Evolutionary conservation across 2,797 vertebrate genomes (phyloP).

Genomic region (Aselliscus stoliczkanus): DNA sequence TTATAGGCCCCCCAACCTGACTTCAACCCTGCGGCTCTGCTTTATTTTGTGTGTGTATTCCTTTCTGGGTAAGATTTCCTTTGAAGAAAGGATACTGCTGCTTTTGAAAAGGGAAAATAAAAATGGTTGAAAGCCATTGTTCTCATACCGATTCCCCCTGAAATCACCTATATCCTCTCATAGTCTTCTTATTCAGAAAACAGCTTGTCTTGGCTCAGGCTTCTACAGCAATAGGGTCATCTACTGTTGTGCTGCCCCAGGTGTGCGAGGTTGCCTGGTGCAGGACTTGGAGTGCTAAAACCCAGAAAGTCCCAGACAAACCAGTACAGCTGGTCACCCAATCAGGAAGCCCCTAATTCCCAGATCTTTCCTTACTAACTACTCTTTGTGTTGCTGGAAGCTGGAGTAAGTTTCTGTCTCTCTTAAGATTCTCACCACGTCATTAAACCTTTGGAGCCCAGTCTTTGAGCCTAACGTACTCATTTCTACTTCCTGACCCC

Average conservation of each 20-base stretch:
- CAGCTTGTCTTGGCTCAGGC: neutral
- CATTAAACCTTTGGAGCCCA: neutral
- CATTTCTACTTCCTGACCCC: neutral
- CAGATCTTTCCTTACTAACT: neutral
- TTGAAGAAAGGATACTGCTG: neutral
- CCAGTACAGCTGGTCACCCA: neutral
- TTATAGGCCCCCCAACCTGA: neutral
- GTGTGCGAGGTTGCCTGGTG: neutral
- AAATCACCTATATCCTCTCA: neutral
- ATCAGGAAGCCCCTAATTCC: neutral
- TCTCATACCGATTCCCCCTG: neutral
- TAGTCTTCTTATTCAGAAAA: neutral
- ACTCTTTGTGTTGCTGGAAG: neutral
- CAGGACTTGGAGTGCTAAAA: neutral
- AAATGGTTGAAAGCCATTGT: neutral
- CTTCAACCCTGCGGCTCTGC: neutral
- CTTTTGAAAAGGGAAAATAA: neutral
- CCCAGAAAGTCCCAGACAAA: neutral
- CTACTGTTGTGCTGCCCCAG: neutral
- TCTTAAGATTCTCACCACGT: neutral
- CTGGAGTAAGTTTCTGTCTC: neutral
- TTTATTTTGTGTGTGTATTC: neutral
- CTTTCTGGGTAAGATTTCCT: neutral
- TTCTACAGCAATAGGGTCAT: neutral
- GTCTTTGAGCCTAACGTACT: neutral